These are phyloP conservation scores for Drosophila villosipedis DNA, from an alignment of 2,888 invertebrate genomes.

Conservation along the genomic window DNA sequence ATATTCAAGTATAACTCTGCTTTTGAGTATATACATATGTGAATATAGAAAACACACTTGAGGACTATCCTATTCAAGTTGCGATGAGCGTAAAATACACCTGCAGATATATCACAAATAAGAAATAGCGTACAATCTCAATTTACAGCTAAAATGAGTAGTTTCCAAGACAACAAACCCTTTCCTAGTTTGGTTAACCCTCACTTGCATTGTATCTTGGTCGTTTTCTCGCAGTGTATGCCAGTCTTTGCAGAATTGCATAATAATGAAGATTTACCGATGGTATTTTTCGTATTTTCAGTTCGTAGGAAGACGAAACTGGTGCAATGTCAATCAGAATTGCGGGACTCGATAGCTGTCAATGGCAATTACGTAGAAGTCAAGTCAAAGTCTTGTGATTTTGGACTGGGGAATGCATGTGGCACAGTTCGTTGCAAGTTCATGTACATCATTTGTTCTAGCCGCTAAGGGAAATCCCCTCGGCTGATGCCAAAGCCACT, in stretches of 20 bases:
- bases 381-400: constrained; percentile 57
- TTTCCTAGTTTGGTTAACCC: background rate
- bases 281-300: background rate
- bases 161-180: too few species aligned
- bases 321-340: constrained; percentile 44
- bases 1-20: background rate
- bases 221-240: background rate
- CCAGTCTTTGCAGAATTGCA: background rate
- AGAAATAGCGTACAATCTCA: background rate
- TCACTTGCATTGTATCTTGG: too few species aligned
- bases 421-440: constrained; percentile 59
- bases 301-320: background rate
- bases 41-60: too few species aligned
- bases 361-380: constrained; percentile 66
- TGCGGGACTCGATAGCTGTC: constrained; percentile 53
- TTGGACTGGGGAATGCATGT: constrained; percentile 42
- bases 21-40: too few species aligned
- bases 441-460: constrained; percentile 75
- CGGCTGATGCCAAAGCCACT: constrained; percentile 44
- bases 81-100: too few species aligned
- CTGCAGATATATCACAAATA: background rate
- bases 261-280: constrained; percentile 9
- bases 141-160: background rate
- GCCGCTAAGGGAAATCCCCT: constrained; percentile 64
- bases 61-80: too few species aligned